Percentiles rank a stretch among this genome's conserved stretches.
These are phyloP conservation scores for Peucedramus taeniatus DNA, from an alignment of 2,113 vertebrate species.

Conservation along the genomic window DNA sequence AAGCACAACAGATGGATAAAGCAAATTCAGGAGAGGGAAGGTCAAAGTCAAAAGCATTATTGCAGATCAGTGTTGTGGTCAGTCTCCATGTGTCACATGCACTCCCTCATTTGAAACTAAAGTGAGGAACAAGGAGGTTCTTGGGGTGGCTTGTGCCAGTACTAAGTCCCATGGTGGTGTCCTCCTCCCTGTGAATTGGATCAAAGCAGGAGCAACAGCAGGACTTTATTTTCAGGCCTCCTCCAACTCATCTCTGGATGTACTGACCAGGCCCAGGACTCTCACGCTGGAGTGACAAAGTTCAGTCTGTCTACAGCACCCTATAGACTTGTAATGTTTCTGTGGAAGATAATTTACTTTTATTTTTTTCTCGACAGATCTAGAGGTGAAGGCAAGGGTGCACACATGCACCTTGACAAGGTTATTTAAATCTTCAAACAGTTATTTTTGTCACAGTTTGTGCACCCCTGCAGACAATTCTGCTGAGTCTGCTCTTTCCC, in stretches of 20 bases:
- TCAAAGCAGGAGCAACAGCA: neutral
- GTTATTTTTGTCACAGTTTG: neutral
- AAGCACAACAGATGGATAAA: rapidly evolving
- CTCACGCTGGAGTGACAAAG: neutral
- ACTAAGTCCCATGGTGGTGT: neutral
- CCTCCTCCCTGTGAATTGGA: neutral
- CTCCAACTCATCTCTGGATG: neutral
- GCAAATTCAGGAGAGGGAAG: neutral
- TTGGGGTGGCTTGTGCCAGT: neutral
- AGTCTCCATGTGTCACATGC: neutral
- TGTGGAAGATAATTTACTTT: neutral
- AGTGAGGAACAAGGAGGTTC: neutral
- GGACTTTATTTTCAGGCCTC: neutral
- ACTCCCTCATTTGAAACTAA: neutral
- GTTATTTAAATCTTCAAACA: neutral
- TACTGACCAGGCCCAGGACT: neutral
- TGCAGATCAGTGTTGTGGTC: neutral
- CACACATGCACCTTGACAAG: neutral
- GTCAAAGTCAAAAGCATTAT: neutral
- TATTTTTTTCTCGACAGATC: neutral
- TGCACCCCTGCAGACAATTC: neutral
- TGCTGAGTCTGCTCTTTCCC: neutral
- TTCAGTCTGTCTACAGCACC: neutral
- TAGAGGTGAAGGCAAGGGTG: neutral
- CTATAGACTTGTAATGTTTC: neutral